These are phyloP conservation scores for Gobio occitaniae DNA, from an alignment of 2,797 vertebrate species.

Conservation along the genomic window DNA sequence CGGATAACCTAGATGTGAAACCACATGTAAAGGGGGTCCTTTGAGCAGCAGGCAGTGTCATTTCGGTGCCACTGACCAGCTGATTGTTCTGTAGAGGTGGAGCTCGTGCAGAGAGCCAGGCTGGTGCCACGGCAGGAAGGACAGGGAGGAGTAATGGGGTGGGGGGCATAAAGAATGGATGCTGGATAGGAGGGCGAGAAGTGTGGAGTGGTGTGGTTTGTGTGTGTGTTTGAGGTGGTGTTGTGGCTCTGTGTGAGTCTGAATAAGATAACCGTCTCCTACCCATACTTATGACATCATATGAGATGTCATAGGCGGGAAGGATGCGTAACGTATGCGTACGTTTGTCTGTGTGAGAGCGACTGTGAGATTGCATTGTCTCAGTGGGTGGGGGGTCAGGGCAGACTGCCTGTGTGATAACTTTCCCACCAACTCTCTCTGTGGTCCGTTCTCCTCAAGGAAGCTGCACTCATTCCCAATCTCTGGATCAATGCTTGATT, in stretches of 20 bases:
- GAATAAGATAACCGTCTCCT: constrained; percentile 73
- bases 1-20: neutral
- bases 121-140: constrained; percentile 80
- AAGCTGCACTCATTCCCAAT: constrained; percentile 47
- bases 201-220: constrained; percentile 6
- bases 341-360: neutral
- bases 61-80: neutral
- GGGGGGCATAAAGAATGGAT: constrained; percentile 29
- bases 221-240: constrained; percentile 18
- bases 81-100: constrained; percentile 30
- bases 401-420: constrained; percentile 45
- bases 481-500: constrained; percentile 23
- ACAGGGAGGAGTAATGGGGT: constrained; percentile 63
- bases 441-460: constrained; percentile 45
- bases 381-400: constrained; percentile 41
- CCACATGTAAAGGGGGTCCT: neutral
- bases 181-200: neutral
- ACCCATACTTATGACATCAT: constrained; percentile 66
- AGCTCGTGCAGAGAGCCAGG: constrained; percentile 64
- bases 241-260: constrained; percentile 48
- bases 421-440: constrained; percentile 45
- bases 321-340: constrained; percentile 47
- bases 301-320: constrained; percentile 59
- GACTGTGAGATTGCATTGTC: constrained; percentile 33
- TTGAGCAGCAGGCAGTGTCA: constrained; percentile 35